phyloP scores from a whole-genome alignment of 2,113 vertebrate species.

The Suncus etruscus region DNA sequence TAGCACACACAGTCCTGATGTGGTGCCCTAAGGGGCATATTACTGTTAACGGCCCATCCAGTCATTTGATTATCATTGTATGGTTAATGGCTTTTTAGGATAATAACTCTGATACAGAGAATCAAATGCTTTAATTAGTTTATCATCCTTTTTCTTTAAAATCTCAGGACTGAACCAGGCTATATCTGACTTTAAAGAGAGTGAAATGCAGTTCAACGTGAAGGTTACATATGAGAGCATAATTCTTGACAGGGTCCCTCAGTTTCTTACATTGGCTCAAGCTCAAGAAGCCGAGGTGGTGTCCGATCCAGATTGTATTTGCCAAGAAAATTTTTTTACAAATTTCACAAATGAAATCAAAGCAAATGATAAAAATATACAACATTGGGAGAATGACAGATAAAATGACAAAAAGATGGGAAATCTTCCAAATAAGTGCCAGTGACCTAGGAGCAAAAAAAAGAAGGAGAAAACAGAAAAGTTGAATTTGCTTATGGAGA shows the following conservation, averaged over 20 bases:
- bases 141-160: conserved; percentile 16
- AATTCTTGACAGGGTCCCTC: neutral
- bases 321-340: neutral
- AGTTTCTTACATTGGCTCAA: neutral
- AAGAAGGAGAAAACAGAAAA: neutral
- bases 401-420: neutral
- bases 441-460: neutral
- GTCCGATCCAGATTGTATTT: neutral
- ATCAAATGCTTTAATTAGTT: conserved; percentile 74
- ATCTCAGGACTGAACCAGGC: conserved; percentile 50
- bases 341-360: neutral
- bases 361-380: neutral
- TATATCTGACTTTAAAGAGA: conserved; percentile 50
- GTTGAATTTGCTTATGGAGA: neutral
- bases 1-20: conserved; percentile 27
- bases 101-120: conserved; percentile 71
- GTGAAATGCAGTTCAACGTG: neutral
- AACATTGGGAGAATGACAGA: neutral
- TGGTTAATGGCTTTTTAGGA: conserved; percentile 73
- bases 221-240: neutral
- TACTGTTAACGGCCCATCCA: conserved; percentile 60
- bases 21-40: conserved; percentile 51
- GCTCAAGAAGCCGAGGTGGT: conserved; percentile 6
- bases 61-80: conserved; percentile 74
- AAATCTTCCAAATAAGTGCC: neutral